A percentile compares a stretch with the other conserved stretches of the same genome.
Conservation (phyloP, 2,797 vertebrate species). For the Oreochromis mossambicus region DNA sequence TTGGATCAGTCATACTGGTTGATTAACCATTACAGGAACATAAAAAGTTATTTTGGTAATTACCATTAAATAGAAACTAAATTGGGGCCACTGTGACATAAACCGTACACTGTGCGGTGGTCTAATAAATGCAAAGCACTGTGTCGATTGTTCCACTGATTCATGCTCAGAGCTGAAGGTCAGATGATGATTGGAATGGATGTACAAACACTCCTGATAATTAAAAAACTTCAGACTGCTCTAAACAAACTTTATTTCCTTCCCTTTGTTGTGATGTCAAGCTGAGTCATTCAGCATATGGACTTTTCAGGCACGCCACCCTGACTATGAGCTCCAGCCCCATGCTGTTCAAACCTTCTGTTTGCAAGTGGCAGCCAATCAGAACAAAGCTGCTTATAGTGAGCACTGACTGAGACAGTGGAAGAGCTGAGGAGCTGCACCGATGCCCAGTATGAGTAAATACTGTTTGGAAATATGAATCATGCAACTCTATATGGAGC, state of each 20-base stretch:
- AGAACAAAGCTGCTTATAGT: neutral
- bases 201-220: neutral
- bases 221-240: neutral
- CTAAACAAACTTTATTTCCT: neutral
- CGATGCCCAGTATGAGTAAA: fast-evolving
- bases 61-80: neutral
- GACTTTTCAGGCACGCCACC: neutral
- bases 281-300: neutral
- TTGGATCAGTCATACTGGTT: neutral
- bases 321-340: neutral
- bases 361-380: neutral
- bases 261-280: neutral
- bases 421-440: neutral
- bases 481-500: neutral
- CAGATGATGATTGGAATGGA: neutral
- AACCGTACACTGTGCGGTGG: neutral
- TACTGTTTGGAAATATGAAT: neutral
- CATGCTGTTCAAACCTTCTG: neutral
- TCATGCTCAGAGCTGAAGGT: neutral
- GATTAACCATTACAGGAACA: neutral
- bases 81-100: neutral
- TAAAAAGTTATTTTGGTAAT: neutral
- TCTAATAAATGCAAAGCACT: neutral
- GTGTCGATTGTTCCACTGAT: neutral
- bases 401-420: neutral